phyloP scores from a whole-genome alignment of 2,113 vertebrate genomes.

The Siniperca knerii region DNA sequence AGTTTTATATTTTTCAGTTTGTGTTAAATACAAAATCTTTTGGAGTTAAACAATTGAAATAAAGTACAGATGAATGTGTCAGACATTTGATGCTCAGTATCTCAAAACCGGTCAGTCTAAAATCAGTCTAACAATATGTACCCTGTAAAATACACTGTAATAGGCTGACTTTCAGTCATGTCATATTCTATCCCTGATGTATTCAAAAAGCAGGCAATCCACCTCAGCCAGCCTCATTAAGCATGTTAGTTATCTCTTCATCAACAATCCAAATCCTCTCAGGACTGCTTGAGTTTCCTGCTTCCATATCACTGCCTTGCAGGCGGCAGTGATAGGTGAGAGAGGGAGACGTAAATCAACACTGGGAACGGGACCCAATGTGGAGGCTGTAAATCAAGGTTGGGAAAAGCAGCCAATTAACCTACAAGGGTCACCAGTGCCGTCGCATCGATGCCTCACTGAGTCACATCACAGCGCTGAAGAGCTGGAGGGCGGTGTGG shows the following conservation, averaged over 20 bases:
- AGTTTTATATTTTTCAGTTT: too few relatives aligned
- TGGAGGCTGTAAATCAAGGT: constrained; percentile 56
- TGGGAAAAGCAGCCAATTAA: constrained; percentile 45
- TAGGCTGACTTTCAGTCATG: not conserved
- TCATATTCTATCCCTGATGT: constrained; percentile 13
- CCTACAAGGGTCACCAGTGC: constrained; percentile 27
- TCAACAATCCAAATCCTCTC: constrained; percentile 58
- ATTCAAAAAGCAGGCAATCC: constrained; percentile 39
- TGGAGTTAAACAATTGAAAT: not conserved
- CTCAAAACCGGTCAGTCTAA: not conserved
- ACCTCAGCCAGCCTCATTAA: constrained; percentile 57
- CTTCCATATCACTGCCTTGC: constrained; percentile 69
- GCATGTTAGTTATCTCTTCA: constrained; percentile 73
- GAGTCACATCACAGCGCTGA: constrained; percentile 21
- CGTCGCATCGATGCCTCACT: not conserved
- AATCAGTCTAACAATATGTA: not conserved
- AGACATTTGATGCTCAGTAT: not conserved
- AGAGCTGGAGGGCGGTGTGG: not conserved
- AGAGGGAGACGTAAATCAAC: constrained; percentile 44
- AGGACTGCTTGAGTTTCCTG: constrained; percentile 53
- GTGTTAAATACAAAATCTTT: too few relatives aligned
- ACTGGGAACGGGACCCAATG: constrained; percentile 40
- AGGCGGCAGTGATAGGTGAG: constrained; percentile 51
- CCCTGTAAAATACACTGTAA: not conserved
- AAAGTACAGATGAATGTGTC: not conserved